Percentiles rank a stretch among this genome's conserved stretches.
Conservation (phyloP, 2,797 vertebrate genomes). For the Acestrorhynchus altus region DNA sequence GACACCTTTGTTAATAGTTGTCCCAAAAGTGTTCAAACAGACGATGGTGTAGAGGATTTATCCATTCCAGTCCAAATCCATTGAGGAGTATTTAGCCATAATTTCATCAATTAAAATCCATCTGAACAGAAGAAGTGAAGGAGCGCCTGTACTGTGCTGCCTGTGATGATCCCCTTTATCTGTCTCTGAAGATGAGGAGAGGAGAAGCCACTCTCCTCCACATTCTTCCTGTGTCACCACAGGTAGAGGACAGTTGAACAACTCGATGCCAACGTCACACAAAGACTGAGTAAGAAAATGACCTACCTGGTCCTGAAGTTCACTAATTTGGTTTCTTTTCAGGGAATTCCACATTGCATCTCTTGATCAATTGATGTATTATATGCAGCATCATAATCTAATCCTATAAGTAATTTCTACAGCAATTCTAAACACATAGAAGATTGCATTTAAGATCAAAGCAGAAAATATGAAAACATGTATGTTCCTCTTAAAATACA, state of each 20-base stretch:
- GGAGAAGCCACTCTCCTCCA: constrained; percentile 32
- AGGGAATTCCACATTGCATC: background rate
- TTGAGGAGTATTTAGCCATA: background rate
- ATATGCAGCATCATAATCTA: background rate
- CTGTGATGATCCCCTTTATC: constrained; percentile 55
- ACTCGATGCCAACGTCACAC: constrained; percentile 48
- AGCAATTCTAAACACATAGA: constrained; percentile 8
- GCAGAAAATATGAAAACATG: constrained; percentile 41
- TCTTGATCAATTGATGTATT: background rate
- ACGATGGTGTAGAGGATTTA: background rate
- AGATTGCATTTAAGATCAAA: constrained; percentile 4
- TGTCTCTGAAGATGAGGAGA: constrained; percentile 39
- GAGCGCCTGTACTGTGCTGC: constrained; percentile 55
- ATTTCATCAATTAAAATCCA: background rate
- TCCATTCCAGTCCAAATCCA: background rate
- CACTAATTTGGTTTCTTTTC: background rate
- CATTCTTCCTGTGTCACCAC: constrained; percentile 55
- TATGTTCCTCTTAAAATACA: constrained; percentile 65
- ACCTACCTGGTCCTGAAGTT: background rate
- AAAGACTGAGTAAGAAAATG: constrained; percentile 20
- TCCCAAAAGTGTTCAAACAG: constrained; percentile 23
- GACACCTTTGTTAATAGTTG: constrained; percentile 21
- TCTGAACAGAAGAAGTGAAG: constrained; percentile 41
- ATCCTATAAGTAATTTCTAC: accelerated
- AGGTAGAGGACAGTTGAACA: constrained; percentile 57